Base-by-base conservation (phyloP, 2,888 invertebrate genomes). In the Pteria penguin region DNA sequence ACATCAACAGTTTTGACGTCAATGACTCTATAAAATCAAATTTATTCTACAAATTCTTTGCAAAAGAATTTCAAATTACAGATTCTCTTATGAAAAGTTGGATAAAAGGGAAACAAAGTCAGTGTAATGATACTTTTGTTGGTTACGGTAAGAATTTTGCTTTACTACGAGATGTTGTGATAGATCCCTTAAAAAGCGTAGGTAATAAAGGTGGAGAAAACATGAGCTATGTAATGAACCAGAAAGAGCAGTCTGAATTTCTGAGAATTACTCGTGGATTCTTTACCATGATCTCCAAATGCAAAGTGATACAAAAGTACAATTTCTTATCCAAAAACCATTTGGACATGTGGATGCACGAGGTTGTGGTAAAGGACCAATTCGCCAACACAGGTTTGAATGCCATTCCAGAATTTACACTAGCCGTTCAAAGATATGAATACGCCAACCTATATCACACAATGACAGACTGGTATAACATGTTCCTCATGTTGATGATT, bases 361-460 rank as follows among this genome's bases (percentile, higher is more conserved):
- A n/a, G n/a, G n/a, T n/a, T n/a, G 18, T 45, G 18, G 45, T 45
- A 18, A 8, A 45, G 18, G 18, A 8, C 8, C 8, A 14, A 18
- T 14, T 45, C 45, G 18, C 45, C 8, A 45, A 45, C 45, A 18
- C 18, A 18, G 45, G 8, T 14, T 45, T 45, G 18, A 45, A 45
- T 18, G 45, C 58, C 2, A 8, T 45, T 4, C 8, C 14, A 4
- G n/a, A 14, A 2, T 27, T 14, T 26, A 88, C 86, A 0, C 79
- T 89, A 29, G 88, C 88, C n/a, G 77, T 90, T 2, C 80, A 81
- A 52, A 76, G 90, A 18, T 88, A 87, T 67, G 90, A 90, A 69
- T 90, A 90, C 74, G 90, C 83, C 4, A 90, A 90, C 67, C 58
- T 90, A 11, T 90, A 90, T 72, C 90, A 90, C 67, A 87, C 89